phyloP scores from a whole-genome alignment of 2,888 invertebrate genomes.

The Caenorhabditis wallacei region DNA sequence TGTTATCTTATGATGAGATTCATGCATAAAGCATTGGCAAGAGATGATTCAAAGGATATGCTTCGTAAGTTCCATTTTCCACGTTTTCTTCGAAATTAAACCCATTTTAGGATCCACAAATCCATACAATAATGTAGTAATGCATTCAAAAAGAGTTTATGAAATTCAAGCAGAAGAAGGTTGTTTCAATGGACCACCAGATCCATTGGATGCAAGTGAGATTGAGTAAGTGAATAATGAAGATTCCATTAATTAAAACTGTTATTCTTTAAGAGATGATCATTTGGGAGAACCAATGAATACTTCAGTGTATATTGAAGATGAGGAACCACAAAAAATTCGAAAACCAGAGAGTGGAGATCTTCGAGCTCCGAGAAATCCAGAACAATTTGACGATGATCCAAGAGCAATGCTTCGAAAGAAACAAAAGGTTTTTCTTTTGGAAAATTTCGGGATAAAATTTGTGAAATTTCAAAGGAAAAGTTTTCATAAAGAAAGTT shows the following conservation, averaged over 20 bases:
- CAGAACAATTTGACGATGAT: slow-evolving; percentile 61
- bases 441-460: neutral
- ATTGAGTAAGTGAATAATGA: slow-evolving; percentile 47
- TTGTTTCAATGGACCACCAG: slow-evolving; percentile 66
- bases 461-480: neutral
- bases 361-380: slow-evolving; percentile 49
- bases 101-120: slow-evolving; percentile 47
- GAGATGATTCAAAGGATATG: slow-evolving; percentile 68
- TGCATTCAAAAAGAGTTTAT: slow-evolving; percentile 74
- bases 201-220: slow-evolving; percentile 60
- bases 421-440: slow-evolving; percentile 62
- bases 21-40: slow-evolving; percentile 69
- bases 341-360: slow-evolving; percentile 62
- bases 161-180: slow-evolving; percentile 76
- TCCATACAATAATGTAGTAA: slow-evolving; percentile 70
- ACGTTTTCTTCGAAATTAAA: no score
- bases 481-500: neutral
- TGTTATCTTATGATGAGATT: slow-evolving; percentile 74
- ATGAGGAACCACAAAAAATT: slow-evolving; percentile 54
- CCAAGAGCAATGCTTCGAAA: slow-evolving; percentile 69
- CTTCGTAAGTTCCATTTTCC: slow-evolving; percentile 49
- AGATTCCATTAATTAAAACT: no score
- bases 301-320: slow-evolving; percentile 56
- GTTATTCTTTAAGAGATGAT: slow-evolving; percentile 59
- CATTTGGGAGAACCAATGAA: slow-evolving; percentile 41